Conservation (phyloP, 2,113 vertebrate species). For the Prionailurus viverrinus region DNA sequence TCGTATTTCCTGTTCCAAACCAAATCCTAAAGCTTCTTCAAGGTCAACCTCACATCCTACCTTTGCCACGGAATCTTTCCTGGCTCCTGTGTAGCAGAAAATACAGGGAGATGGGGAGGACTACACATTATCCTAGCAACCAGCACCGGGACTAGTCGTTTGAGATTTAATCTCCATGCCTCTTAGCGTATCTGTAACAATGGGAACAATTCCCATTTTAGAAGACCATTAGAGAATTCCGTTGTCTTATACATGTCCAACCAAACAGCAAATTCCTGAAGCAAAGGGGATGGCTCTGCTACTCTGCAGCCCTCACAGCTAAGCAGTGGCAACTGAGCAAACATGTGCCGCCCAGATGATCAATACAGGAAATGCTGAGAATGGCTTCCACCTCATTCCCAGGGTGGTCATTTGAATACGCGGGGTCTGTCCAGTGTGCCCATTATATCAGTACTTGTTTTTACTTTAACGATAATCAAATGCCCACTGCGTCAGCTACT, state of each 20-base stretch:
- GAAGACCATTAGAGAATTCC: not conserved
- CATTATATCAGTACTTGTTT: not conserved
- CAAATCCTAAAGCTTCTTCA: conserved; percentile 34
- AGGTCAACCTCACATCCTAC: not conserved
- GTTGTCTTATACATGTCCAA: not conserved
- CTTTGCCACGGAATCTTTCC: not conserved
- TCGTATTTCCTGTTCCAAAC: not conserved
- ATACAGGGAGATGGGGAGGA: not conserved
- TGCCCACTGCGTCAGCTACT: not conserved
- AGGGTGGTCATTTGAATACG: not conserved
- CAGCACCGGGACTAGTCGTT: not conserved
- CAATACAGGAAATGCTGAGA: not conserved
- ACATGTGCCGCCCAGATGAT: not conserved
- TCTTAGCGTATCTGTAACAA: not conserved
- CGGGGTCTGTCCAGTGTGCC: not conserved
- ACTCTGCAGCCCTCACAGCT: not conserved
- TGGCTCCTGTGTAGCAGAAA: not conserved
- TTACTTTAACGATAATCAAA: not conserved
- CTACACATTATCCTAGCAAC: not conserved
- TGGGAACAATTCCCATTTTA: not conserved
- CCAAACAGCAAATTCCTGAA: not conserved
- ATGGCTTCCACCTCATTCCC: not conserved
- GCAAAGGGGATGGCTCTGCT: not conserved
- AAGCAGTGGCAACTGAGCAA: not conserved
- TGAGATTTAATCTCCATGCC: not conserved